phyloP scores from a whole-genome alignment of 1,140 invertebrate species.

The Anthonomus grandis region DNA sequence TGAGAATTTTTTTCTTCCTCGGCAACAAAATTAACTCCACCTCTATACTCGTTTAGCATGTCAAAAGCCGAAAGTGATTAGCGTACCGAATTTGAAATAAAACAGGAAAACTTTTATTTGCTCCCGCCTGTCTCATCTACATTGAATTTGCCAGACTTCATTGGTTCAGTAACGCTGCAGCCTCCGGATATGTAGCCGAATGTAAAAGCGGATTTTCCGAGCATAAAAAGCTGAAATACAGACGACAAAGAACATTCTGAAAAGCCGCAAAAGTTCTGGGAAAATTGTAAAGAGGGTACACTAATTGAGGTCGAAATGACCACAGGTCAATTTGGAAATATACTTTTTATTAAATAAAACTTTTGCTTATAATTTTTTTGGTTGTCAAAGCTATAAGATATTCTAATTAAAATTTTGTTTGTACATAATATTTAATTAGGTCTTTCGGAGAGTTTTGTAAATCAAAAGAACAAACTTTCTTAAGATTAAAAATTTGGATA shows the following conservation, averaged over 20 bases:
- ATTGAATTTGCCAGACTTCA: slow-evolving; percentile 44
- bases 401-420: too few relatives aligned
- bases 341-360: too few relatives aligned
- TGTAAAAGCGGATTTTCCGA: slow-evolving; percentile 32
- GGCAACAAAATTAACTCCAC: slow-evolving; percentile 14
- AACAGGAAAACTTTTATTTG: slow-evolving; percentile 41
- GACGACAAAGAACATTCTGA: slow-evolving; percentile 11
- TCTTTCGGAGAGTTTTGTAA: too few relatives aligned
- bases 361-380: too few relatives aligned
- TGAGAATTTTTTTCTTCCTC: background rate
- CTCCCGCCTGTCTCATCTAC: slow-evolving; percentile 43
- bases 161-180: slow-evolving; percentile 41
- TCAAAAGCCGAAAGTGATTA: slow-evolving; percentile 37
- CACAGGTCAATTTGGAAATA: too few relatives aligned
- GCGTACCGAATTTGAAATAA: slow-evolving; percentile 42
- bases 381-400: too few relatives aligned
- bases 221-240: slow-evolving; percentile 28
- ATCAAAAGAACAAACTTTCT: too few relatives aligned
- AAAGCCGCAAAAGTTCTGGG: slow-evolving; percentile 16
- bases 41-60: slow-evolving; percentile 20
- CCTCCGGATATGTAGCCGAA: slow-evolving; percentile 39
- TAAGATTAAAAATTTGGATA: too few relatives aligned
- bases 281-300: too few relatives aligned
- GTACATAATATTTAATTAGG: too few relatives aligned
- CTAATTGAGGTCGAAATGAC: too few relatives aligned